phyloP scores from a whole-genome alignment of 1,140 invertebrate species.

The Cydia pomonella region DNA sequence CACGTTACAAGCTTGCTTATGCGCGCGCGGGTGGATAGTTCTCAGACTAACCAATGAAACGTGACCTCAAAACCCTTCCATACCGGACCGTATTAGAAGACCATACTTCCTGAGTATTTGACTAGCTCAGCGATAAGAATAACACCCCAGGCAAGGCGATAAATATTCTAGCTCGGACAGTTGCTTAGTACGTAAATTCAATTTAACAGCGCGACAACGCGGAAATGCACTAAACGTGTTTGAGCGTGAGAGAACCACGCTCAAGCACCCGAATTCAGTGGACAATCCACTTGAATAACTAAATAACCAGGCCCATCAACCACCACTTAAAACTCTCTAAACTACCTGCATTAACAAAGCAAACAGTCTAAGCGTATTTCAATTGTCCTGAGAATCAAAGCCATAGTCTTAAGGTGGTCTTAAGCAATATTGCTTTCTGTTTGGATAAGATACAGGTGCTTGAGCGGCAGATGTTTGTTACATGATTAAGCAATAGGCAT shows the following conservation, averaged over 20 bases:
- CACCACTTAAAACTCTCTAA: conserved; percentile 58
- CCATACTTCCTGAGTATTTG: background rate
- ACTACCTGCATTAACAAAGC: conserved; percentile 55
- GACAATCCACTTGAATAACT: conserved; percentile 56
- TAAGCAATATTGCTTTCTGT: conserved; percentile 46
- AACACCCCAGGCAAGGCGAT: conserved; percentile 51
- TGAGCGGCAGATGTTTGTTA: conserved; percentile 42
- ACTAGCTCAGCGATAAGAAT: background rate
- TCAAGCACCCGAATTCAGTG: conserved; percentile 54
- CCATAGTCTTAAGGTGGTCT: conserved; percentile 2
- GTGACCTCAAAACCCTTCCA: background rate
- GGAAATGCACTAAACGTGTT: conserved; percentile 45
- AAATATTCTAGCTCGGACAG: conserved; percentile 66
- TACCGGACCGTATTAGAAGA: background rate
- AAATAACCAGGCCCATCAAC: conserved; percentile 44
- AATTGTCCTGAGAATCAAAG: conserved; percentile 39
- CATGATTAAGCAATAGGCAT: background rate
- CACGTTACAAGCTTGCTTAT: conserved; percentile 57
- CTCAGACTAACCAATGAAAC: background rate
- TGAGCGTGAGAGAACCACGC: conserved; percentile 57
- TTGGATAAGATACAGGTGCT: conserved; percentile 68
- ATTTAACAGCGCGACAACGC: conserved; percentile 60
- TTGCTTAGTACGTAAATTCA: conserved; percentile 60
- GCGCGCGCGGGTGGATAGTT: conserved; percentile 19
- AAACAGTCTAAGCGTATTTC: conserved; percentile 48